These are phyloP conservation scores for Simalia tracyae DNA, from an alignment of 2,797 vertebrate genomes.

Conservation along the genomic window DNA sequence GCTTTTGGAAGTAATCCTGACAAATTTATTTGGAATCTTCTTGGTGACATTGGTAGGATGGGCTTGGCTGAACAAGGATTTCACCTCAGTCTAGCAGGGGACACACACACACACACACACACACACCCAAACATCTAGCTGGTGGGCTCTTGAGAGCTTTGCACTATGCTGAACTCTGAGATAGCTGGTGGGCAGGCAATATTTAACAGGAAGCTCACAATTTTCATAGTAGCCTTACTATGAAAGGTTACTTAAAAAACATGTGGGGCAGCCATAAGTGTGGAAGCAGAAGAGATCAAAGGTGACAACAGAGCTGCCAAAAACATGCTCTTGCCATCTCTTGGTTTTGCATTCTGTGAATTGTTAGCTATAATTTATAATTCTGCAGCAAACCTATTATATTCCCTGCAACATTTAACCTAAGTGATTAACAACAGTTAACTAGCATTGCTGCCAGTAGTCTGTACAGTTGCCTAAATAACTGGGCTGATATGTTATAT, in stretches of 20 bases:
- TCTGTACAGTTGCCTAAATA: not conserved
- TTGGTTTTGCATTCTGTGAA: not conserved
- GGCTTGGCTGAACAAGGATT: not conserved
- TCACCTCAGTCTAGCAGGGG: not conserved
- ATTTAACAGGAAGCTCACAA: not conserved
- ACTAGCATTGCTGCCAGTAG: not conserved
- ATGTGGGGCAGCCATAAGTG: not conserved
- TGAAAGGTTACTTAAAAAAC: not conserved
- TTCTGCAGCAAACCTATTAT: not conserved
- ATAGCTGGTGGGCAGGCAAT: not conserved
- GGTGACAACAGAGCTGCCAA: not conserved
- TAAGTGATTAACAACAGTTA: not conserved
- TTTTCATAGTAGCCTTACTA: not conserved
- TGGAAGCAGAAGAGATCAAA: not conserved
- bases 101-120: too few species aligned
- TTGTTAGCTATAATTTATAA: not conserved
- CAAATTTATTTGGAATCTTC: not conserved
- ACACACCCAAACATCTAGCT: not conserved
- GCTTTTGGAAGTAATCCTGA: not conserved
- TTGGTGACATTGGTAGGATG: not conserved
- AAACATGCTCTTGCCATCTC: not conserved
- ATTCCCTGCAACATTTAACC: not conserved
- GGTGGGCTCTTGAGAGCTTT: not conserved
- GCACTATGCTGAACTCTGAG: not conserved
- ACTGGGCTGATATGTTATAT: not conserved